Conservation (phyloP, 2,888 invertebrate genomes). For the Scaptomyza polygonia region DNA sequence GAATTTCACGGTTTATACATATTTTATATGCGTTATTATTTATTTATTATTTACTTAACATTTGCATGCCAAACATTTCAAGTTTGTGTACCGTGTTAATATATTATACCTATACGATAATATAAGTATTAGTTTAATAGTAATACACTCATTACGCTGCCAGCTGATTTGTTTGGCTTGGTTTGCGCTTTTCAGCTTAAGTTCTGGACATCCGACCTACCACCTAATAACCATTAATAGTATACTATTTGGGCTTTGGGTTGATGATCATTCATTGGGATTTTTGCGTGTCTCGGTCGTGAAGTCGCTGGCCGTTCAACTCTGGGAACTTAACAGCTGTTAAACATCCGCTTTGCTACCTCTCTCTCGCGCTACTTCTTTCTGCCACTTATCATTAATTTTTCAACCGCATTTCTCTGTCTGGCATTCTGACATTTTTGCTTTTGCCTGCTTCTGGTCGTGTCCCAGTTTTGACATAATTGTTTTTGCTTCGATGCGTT, state of each 20-base stretch:
- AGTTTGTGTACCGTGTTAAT: conserved; percentile 39
- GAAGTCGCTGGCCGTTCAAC: conserved; percentile 50
- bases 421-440: conserved; percentile 81
- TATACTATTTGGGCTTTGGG: conserved; percentile 8
- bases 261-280: conserved; percentile 74
- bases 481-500: conserved; percentile 62
- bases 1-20: conserved; percentile 77
- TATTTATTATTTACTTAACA: conserved; percentile 77
- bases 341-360: conserved; percentile 31
- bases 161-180: conserved; percentile 48
- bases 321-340: conserved; percentile 65
- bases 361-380: conserved; percentile 14
- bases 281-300: conserved; percentile 70
- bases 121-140: conserved; percentile 1
- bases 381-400: conserved; percentile 77
- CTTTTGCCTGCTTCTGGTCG: conserved; percentile 50
- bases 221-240: neutral
- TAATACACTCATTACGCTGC: conserved; percentile 24
- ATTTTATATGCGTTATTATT: conserved; percentile 40
- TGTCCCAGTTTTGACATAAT: conserved; percentile 67
- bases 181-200: conserved; percentile 64
- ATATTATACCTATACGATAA: neutral
- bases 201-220: conserved; percentile 20
- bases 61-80: conserved; percentile 67
- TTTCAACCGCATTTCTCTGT: conserved; percentile 67